These are phyloP conservation scores for Tinea pellionella DNA, from an alignment of 2,888 invertebrate species.

Conservation along the genomic window DNA sequence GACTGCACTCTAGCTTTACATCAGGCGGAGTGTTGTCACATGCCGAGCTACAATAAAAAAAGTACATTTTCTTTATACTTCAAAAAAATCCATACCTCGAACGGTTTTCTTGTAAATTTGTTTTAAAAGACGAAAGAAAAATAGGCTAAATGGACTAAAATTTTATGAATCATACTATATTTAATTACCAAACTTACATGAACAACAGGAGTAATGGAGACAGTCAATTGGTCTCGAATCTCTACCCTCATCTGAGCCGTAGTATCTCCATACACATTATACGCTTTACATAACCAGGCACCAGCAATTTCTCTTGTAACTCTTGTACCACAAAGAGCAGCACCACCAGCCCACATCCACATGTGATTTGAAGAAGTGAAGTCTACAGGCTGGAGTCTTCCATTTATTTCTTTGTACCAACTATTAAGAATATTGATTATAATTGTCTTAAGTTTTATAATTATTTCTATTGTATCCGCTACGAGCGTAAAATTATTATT, in stretches of 20 bases:
- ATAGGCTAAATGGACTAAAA: no score
- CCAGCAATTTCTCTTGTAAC: constrained; percentile 73
- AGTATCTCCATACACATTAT: constrained; percentile 75
- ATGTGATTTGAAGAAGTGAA: constrained; percentile 58
- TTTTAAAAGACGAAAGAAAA: no score
- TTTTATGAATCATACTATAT: no score
- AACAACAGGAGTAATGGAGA: constrained; percentile 67
- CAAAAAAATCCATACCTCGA: no score
- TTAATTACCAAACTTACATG: constrained; percentile 45
- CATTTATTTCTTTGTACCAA: constrained; percentile 67
- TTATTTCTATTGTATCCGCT: no score
- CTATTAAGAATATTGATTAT: constrained; percentile 31
- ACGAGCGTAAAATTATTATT: not conserved
- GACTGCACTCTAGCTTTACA: no score
- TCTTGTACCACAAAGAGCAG: constrained; percentile 75
- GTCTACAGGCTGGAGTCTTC: constrained; percentile 50
- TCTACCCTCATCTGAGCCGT: constrained; percentile 71
- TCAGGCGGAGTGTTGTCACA: no score
- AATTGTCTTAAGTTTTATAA: not conserved
- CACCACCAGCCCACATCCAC: constrained; percentile 77
- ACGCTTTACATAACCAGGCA: constrained; percentile 77
- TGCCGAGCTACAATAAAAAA: no score
- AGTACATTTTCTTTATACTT: no score
- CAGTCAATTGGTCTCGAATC: constrained; percentile 72
- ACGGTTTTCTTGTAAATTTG: no score